Evolutionary conservation across 2,888 invertebrate genomes (phyloP).

Genomic region (Melikaiella ostensackeni): DNA sequence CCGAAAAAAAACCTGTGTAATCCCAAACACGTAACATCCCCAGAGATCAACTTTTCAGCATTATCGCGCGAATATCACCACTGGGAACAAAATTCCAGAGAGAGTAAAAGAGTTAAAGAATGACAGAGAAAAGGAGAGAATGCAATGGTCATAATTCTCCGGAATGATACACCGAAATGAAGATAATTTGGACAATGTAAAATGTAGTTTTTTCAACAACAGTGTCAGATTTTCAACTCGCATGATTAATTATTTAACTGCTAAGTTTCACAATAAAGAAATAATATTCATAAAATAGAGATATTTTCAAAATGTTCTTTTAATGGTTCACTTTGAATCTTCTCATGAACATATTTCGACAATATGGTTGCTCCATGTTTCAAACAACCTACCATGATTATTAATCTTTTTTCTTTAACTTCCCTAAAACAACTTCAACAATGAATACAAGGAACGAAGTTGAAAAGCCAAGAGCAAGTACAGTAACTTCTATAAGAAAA

Average conservation of each 20-base stretch:
- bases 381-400: no score
- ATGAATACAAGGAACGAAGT: no score
- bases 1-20: slow-evolving; percentile 16
- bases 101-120: slow-evolving; percentile 28
- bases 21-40: slow-evolving; percentile 34
- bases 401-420: no score
- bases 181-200: slow-evolving; percentile 12
- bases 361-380: no score
- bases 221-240: not conserved
- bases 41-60: slow-evolving; percentile 31
- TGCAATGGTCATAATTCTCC: slow-evolving; percentile 4
- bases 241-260: not conserved
- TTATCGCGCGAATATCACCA: slow-evolving; percentile 24
- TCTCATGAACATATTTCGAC: no score
- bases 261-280: no score
- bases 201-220: not conserved
- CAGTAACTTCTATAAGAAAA: no score
- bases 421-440: no score
- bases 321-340: no score
- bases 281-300: no score
- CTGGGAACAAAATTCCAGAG: slow-evolving; percentile 20
- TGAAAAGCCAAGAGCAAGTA: no score
- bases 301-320: no score
- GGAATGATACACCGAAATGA: slow-evolving; percentile 15
- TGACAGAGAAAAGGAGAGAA: slow-evolving; percentile 9